A percentile compares a stretch with the other conserved stretches of the same genome.
phyloP scores from a whole-genome alignment of 2,888 invertebrate genomes.

The Uropetala carovei region DNA sequence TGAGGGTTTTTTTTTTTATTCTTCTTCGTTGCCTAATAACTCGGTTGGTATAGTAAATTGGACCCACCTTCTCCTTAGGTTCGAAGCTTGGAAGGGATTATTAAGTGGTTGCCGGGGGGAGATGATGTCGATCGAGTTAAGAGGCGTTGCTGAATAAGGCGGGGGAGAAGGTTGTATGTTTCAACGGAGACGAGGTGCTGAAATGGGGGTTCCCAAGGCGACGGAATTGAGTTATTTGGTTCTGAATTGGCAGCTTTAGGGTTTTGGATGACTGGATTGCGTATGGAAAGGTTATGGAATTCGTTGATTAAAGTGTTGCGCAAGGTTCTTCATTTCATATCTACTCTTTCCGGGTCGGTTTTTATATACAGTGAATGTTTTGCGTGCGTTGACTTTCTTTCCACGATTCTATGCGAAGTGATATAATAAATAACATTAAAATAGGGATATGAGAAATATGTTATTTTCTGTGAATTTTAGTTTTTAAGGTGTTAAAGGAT shows the following conservation, averaged over 20 bases:
- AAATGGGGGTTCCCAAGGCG: not conserved
- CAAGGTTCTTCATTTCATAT: not conserved
- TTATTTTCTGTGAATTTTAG: no score
- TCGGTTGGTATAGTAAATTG: constrained; percentile 13
- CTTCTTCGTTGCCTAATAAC: not conserved
- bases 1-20: not conserved
- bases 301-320: not conserved
- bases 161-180: not conserved
- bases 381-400: no score
- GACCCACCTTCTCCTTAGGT: not conserved
- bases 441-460: no score
- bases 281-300: not conserved
- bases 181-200: not conserved
- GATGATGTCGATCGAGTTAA: not conserved
- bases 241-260: not conserved
- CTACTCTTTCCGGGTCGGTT: no score
- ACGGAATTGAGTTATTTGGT: not conserved
- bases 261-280: not conserved
- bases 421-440: no score
- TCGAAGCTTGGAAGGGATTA: not conserved
- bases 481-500: no score
- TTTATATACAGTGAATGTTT: no score
- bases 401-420: no score
- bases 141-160: not conserved
- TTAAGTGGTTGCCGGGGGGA: not conserved